These are phyloP conservation scores for Perca flavescens DNA, from an alignment of 2,113 vertebrate species.

Conservation along the genomic window DNA sequence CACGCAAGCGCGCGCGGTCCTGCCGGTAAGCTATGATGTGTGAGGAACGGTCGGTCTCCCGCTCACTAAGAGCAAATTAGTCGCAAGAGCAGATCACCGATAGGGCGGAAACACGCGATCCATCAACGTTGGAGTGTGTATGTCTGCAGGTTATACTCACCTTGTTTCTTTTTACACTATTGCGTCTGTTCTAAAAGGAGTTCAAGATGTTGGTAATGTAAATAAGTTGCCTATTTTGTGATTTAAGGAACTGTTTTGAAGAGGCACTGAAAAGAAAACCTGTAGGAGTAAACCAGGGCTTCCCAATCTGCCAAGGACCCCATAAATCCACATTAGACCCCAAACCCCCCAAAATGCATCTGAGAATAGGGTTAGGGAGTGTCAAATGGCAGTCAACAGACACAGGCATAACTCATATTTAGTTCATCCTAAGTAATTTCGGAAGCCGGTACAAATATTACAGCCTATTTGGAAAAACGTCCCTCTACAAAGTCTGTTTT, in stretches of 20 bases:
- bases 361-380: background rate
- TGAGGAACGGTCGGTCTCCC: background rate
- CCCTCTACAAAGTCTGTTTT: background rate
- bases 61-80: background rate
- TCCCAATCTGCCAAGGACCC: background rate
- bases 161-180: background rate
- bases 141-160: background rate
- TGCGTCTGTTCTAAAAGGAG: background rate
- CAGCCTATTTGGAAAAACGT: background rate
- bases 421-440: no score
- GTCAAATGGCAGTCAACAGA: no score
- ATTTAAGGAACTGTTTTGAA: constrained; percentile 8
- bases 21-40: constrained; percentile 1
- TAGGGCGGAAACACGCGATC: constrained; percentile 28
- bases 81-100: constrained; percentile 12
- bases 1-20: background rate
- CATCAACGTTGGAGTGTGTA: constrained; percentile 15
- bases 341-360: background rate
- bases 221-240: background rate
- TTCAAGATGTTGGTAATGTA: background rate
- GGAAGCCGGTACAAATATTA: background rate
- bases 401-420: no score
- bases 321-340: constrained; percentile 9
- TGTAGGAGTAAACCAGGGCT: background rate
- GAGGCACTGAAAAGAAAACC: background rate